A percentile compares a stretch with the other conserved stretches of the same genome.
phyloP scores from a whole-genome alignment of 2,888 invertebrate species.

The Sycophila texana region DNA sequence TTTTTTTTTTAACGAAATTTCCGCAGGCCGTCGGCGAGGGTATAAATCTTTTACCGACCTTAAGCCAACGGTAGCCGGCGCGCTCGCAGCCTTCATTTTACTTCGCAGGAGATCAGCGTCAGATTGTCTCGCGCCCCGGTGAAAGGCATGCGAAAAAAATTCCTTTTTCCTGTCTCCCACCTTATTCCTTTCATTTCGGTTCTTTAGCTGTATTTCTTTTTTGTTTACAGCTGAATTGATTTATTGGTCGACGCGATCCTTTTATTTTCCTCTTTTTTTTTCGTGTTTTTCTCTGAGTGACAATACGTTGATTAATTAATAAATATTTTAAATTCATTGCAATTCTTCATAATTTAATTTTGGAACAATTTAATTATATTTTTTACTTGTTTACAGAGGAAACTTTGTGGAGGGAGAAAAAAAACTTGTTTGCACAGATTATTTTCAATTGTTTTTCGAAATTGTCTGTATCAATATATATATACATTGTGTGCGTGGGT shows the following conservation, averaged over 20 bases:
- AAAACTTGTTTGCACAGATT: too few relatives aligned
- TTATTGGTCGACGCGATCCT: background rate
- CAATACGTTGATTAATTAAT: too few relatives aligned
- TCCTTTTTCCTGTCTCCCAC: conserved; percentile 9
- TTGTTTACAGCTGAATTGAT: background rate
- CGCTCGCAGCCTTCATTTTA: conserved; percentile 42
- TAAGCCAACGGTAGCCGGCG: conserved; percentile 24
- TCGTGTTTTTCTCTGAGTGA: background rate
- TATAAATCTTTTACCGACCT: conserved; percentile 53
- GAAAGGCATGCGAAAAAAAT: conserved; percentile 1
- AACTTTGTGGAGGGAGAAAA: too few relatives aligned
- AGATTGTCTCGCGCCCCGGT: conserved; percentile 25
- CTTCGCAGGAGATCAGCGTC: conserved; percentile 28
- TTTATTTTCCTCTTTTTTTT: background rate
- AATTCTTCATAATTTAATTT: too few relatives aligned
- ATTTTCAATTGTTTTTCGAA: too few relatives aligned
- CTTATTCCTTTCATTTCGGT: conserved; percentile 11
- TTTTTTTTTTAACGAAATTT: conserved; percentile 33
- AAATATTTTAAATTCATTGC: too few relatives aligned
- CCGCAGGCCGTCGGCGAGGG: background rate
- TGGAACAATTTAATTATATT: too few relatives aligned
- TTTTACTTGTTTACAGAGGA: too few relatives aligned
- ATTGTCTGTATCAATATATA: too few relatives aligned
- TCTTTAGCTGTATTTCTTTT: conserved; percentile 8
- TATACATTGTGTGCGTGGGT: too few relatives aligned